Evolutionary conservation across 2,113 vertebrate genomes (phyloP).

Genomic region (Melierax canorus): DNA sequence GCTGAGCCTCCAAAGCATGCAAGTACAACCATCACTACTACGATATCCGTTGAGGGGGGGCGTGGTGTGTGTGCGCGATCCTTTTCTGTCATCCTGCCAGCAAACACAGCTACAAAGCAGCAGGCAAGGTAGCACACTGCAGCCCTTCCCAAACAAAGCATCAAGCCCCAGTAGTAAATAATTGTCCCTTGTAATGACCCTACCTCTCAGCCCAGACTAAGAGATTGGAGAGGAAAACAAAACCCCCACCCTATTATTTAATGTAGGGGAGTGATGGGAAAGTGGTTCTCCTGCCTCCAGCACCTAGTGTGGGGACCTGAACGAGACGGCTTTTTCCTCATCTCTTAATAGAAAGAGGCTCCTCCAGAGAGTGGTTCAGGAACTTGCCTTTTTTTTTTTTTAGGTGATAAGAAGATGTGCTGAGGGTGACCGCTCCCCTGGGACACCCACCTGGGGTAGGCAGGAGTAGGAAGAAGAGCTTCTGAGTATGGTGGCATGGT

Average conservation of each 20-base stretch:
- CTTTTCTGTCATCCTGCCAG: fast-evolving
- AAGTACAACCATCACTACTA: not conserved
- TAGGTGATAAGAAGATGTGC: fast-evolving
- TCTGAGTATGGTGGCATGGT: not conserved
- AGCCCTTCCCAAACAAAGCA: not conserved
- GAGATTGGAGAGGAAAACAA: not conserved
- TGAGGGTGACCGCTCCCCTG: not conserved
- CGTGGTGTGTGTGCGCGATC: fast-evolving
- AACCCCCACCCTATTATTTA: not conserved
- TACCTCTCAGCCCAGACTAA: not conserved
- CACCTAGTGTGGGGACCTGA: fast-evolving
- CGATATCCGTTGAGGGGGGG: fast-evolving
- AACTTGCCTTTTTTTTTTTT: not conserved
- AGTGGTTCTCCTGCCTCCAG: not conserved
- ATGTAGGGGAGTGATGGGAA: not conserved
- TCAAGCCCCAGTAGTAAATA: not conserved
- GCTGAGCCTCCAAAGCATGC: not conserved
- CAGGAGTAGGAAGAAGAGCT: not conserved
- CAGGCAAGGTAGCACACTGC: not conserved
- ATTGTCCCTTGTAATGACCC: not conserved
- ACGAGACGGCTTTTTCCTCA: not conserved
- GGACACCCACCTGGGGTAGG: not conserved
- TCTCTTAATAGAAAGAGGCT: not conserved
- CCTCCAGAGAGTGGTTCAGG: not conserved
- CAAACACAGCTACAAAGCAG: not conserved